Base-by-base conservation (phyloP, 2,888 invertebrate species). In the Chalcosyrphus nemorum region DNA sequence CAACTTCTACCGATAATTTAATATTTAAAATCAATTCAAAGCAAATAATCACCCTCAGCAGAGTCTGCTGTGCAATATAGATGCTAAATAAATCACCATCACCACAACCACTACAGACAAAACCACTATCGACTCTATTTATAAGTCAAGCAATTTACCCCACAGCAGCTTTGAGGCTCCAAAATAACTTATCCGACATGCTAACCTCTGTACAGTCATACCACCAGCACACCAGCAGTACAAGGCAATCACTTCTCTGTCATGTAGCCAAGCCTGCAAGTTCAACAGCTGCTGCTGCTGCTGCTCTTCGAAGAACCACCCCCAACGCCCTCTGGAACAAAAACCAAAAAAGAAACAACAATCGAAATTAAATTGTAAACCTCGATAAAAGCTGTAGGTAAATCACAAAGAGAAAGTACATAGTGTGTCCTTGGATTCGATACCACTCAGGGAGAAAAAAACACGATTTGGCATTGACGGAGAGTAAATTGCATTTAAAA, bases 281-380 rank as follows among this genome's bases (percentile, higher is more conserved):
- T 38, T 66, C 61, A 27, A 54, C 54, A 66, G 66, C 54, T 68
- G 68, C 24, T 52, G 68, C 15, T 52, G 43, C 17, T 35, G 15
- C 11, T 17, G 11, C n/a, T n/a, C n/a, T n/a, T n/a, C n/a, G n/a
- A n/a, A n/a, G n/a, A n/a, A 5, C 24, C 13, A 2, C 24, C 13
- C 19, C 2, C 7, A 11, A 11, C 6, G 17, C 17, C 13, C 15
- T 1, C 21, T 21, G 13, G 50, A 19, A 35, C n/a, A n/a, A 4
- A 54, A 65, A 41, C 35, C 50, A 61, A 63, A 43, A 65, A 43
- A 38, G 59, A n/a, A 57, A 70, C 52, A 71, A 70, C 59, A 77
- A 77, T 72, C 66, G 59, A 72, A 81, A 71, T 61, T 82, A 32
- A 66, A 72, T 72, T 57, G 72, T 52, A 57, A 59, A 43, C 72